Base-by-base conservation (phyloP, 2,888 invertebrate species). In the Caenorhabditis sp. region DNA sequence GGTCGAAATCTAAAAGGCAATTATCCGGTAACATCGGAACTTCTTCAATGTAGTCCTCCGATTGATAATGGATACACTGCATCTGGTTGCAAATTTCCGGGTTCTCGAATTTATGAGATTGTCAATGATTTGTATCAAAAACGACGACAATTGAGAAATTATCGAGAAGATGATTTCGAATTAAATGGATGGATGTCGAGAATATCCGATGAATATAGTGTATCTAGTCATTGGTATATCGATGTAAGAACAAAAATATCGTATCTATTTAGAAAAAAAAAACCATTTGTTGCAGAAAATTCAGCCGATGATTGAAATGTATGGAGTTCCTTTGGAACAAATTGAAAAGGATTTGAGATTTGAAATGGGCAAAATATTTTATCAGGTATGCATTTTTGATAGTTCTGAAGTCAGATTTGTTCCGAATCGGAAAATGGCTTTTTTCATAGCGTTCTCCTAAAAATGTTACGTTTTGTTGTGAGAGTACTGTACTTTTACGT, bases 61-160 rank as follows among this genome's bases (percentile, higher is more conserved):
- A 50, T 68, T n/a, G 73, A 77, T 12, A 69, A 76, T 17, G 83
- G 81, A 21, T 79, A 73, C 58, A 51, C 26, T 8, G 77, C 69
- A 21, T 66, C 67, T 19, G 84, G 82, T 4, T 86, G 86, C 64
- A 63, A 73, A 36, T 86, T 86, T 64, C 86, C 86, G 1, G 86
- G 86, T 23, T 54, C 37, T 23, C 57, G 83, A 69, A 73, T 85
- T 23, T 86, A 86, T 66, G 86, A 86, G 55, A 55, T 86, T 27
- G 64, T 86, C 60, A 86, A 86, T 68, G 82, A 84, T 24, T 77
- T 76, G 43, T 74, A 69, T 26, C 62, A 68, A n/a, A 74, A 76
- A 62, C 69, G 68, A 58, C 66, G 62, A 43, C 76, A 75, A 24
- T 65, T 84, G 36, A 67, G 70, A 37, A 62, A 67, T 21, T 86